Evolutionary conservation across 1,140 invertebrate genomes (phyloP).

Genomic region (Drosophila tani): DNA sequence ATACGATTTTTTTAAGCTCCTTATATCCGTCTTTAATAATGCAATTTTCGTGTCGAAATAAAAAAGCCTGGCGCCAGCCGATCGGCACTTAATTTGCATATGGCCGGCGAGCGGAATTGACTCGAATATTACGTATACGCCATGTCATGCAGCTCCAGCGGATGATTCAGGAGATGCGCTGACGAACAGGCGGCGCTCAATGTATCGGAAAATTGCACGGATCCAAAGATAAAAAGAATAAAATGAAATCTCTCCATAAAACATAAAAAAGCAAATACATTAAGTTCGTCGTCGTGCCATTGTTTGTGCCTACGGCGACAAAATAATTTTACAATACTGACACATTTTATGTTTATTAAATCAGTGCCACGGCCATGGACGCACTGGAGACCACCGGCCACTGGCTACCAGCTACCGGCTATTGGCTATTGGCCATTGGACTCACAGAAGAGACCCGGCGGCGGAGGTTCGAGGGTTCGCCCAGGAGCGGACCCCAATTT

Average conservation of each 20-base stretch:
- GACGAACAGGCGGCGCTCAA: conserved; percentile 57
- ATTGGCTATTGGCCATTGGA: neutral
- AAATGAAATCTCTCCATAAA: conserved; percentile 54
- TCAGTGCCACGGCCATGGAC: conserved; percentile 47
- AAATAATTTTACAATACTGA: conserved; percentile 82
- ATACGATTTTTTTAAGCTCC: neutral
- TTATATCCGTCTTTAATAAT: conserved; percentile 18
- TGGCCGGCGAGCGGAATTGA: conserved; percentile 38
- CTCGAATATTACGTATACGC: conserved; percentile 69
- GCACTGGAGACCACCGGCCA: conserved; percentile 9
- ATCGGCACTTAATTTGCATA: conserved; percentile 57
- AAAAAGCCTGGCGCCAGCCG: conserved; percentile 22
- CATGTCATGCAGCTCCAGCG: conserved; percentile 47
- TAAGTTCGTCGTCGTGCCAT: conserved; percentile 46
- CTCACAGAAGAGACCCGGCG: neutral
- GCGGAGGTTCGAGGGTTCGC: conserved; percentile 5
- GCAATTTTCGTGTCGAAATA: conserved; percentile 19
- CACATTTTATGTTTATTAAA: conserved; percentile 84
- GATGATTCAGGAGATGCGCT: conserved; percentile 29
- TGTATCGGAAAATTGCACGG: conserved; percentile 78
- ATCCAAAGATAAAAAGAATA: conserved; percentile 31
- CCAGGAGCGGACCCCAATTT: conserved; percentile 71
- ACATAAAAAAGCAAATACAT: conserved; percentile 62
- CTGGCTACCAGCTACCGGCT: neutral
- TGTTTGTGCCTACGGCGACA: conserved; percentile 62